Percentiles rank a stretch among this genome's conserved stretches.
Conservation (phyloP, 2,888 invertebrate genomes). For the Anodontia alba region DNA sequence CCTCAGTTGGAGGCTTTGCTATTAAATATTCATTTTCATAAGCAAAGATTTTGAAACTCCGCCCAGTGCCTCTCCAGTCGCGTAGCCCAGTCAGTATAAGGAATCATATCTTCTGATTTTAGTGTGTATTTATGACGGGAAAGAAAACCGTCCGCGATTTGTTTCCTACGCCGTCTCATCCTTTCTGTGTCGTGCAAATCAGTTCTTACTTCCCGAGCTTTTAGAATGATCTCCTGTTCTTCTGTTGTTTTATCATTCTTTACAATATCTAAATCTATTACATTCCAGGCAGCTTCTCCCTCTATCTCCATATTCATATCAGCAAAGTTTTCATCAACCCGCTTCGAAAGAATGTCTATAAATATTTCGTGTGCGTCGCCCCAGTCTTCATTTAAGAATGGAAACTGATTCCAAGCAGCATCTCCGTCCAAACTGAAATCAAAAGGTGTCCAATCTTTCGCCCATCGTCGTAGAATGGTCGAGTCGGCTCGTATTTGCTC, state of each 20-base stretch:
- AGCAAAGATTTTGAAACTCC: conserved; percentile 48
- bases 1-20: too few species aligned
- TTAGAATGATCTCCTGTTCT: conserved; percentile 56
- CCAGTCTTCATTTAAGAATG: background rate
- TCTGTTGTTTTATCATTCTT: conserved; percentile 65
- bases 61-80: conserved; percentile 49
- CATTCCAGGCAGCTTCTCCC: conserved; percentile 68
- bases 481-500: conserved; percentile 54
- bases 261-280: conserved; percentile 61
- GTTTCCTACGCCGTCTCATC: conserved; percentile 54
- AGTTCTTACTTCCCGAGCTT: conserved; percentile 48
- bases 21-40: too few species aligned
- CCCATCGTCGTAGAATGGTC: conserved; percentile 60
- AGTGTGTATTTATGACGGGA: conserved; percentile 39
- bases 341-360: conserved; percentile 11
- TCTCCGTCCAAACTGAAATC: conserved; percentile 63
- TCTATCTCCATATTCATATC: conserved; percentile 63
- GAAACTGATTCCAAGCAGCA: conserved; percentile 54
- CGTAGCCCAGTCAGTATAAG: conserved; percentile 43
- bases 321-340: conserved; percentile 27
- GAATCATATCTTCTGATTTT: conserved; percentile 42
- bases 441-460: conserved; percentile 58
- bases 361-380: conserved; percentile 35
- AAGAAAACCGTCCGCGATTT: conserved; percentile 53
- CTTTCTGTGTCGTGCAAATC: conserved; percentile 49